These are phyloP conservation scores for Eulimnadia texana DNA, from an alignment of 1,140 invertebrate species.

Conservation along the genomic window DNA sequence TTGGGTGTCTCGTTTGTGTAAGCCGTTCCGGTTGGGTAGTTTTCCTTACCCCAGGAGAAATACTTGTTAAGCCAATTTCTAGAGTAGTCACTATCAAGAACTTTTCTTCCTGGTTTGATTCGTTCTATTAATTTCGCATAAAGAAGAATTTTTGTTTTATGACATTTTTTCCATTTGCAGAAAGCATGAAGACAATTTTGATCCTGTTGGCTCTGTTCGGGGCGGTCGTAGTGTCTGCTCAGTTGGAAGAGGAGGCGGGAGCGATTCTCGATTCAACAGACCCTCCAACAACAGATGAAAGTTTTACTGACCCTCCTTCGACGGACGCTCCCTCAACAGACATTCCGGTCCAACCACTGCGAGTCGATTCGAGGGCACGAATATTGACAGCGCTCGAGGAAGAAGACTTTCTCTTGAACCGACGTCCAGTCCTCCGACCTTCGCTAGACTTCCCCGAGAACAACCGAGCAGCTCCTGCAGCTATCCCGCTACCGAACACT, in stretches of 20 bases:
- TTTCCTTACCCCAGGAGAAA: too few relatives aligned
- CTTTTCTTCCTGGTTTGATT: background rate
- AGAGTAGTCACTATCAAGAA: too few relatives aligned
- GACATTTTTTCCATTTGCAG: background rate
- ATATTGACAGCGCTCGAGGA: background rate
- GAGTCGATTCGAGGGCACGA: background rate
- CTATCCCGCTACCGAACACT: background rate
- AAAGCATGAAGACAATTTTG: background rate
- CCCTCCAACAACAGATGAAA: background rate
- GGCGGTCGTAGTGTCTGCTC: background rate
- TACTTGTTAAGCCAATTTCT: too few relatives aligned
- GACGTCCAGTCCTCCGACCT: background rate
- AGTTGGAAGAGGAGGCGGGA: background rate
- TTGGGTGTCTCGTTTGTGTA: too few relatives aligned
- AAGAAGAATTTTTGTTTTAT: background rate
- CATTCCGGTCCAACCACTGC: background rate
- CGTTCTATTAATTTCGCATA: background rate
- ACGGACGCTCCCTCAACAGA: background rate
- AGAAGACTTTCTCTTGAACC: background rate
- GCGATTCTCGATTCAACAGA: background rate
- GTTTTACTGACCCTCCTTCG: background rate
- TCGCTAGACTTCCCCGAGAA: background rate
- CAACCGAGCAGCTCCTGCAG: background rate
- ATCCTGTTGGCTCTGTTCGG: background rate
- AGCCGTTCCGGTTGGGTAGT: too few relatives aligned